Evolutionary conservation across 2,113 vertebrate genomes (phyloP), one percentile per base, ranked within the genome.

Genomic region (Hypocryptadius cinnamomeus): DNA sequence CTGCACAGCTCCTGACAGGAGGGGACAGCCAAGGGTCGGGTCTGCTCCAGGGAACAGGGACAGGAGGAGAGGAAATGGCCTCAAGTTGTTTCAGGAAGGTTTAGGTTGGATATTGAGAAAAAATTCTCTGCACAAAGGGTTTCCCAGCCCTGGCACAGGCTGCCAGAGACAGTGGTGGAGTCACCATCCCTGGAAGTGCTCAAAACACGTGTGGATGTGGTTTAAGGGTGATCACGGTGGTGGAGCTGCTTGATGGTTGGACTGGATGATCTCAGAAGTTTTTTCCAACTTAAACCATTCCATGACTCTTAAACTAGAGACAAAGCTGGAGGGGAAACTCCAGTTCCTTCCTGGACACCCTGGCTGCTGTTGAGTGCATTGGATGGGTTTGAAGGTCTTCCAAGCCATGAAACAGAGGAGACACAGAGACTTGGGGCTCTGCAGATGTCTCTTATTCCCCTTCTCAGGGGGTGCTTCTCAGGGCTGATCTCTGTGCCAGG

Each of bases 11-110:
- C 84, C 40, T 70, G 40, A 0, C 56, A 56, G 57, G 65, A 71
- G 30, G 16, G 24, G 20, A 20, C 24, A 79, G n/a, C 16, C 1
- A 0, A 10, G 9, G 5, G 2, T n/a, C 1, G 0, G 56, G 31
- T 81, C 8, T 80, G 22, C 66, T 48, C 11, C 68, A 57, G 33
- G 44, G 10, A 66, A 59, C 37, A 12, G 28, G 7, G 28, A 73
- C 68, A 81, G 68, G 19, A 65, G 4, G 3, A 60, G 45, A 60
- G 11, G 28, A 10, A 74, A 81, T 0, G 0, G 5, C 69, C 45
- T 60, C 69, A 30, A 0, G 5, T 1, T 53, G 28, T 2, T 1
- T 24, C 16, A 53, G 53, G 11, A 11, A 74, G 33, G 9, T 30
- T 68, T 47, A 24, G 45, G 3, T 21, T 25, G n/a, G 24, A 53